Evolutionary conservation across 2,888 invertebrate species (phyloP).

Genomic region (Melolontha melolontha): DNA sequence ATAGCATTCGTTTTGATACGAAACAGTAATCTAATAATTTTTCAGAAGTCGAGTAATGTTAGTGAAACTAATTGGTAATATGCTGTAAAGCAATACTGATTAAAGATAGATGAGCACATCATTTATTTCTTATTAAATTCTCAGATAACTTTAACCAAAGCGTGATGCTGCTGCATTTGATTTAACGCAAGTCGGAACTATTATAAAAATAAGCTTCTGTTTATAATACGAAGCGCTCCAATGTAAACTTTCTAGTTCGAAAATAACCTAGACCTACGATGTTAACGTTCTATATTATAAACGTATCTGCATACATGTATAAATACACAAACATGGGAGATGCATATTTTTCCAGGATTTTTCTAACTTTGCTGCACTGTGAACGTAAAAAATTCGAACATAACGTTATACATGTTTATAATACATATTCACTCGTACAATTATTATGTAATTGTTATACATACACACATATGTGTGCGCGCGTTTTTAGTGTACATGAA

Average conservation of each 20-base stretch:
- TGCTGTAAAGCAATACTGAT: no score
- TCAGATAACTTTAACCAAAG: background rate
- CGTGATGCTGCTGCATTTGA: slow-evolving; percentile 19
- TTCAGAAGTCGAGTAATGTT: no score
- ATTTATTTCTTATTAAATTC: no score
- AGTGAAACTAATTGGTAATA: no score
- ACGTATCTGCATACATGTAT: slow-evolving; percentile 32
- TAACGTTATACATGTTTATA: background rate
- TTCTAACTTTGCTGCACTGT: background rate
- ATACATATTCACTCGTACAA: background rate
- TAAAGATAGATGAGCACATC: no score
- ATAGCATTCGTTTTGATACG: no score
- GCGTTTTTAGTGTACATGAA: slow-evolving; percentile 24
- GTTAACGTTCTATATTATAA: slow-evolving; percentile 38
- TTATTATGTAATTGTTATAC: no score
- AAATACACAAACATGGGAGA: slow-evolving; percentile 26
- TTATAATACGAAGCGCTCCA: slow-evolving; percentile 27
- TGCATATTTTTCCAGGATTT: slow-evolving; percentile 29
- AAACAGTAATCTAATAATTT: no score
- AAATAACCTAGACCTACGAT: slow-evolving; percentile 38
- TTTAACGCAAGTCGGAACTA: slow-evolving; percentile 25
- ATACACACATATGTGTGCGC: no score
- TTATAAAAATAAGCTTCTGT: slow-evolving; percentile 34
- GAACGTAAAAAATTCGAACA: background rate
- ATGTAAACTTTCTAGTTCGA: slow-evolving; percentile 36